Conservation (phyloP, 2,113 vertebrate genomes). For the Petrocephalus microphthalmus region DNA sequence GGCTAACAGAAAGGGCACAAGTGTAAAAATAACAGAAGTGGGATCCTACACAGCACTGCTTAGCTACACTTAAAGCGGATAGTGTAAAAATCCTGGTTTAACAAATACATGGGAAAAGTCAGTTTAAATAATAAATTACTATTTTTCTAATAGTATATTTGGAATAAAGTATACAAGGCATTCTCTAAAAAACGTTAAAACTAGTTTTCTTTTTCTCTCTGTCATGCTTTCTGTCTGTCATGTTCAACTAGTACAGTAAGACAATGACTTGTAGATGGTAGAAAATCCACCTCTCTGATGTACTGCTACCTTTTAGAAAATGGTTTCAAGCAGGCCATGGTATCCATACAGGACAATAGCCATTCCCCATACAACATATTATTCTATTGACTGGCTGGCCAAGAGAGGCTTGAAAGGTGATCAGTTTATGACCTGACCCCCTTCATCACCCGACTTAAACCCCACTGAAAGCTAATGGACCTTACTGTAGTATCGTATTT, state of each 20-base stretch:
- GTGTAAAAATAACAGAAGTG: neutral
- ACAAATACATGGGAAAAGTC: neutral
- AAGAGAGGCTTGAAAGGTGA: neutral
- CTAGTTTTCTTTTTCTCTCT: neutral
- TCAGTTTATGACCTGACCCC: neutral
- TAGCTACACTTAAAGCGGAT: neutral
- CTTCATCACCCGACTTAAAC: neutral
- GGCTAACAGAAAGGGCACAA: neutral
- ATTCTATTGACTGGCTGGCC: neutral
- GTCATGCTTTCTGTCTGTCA: no score
- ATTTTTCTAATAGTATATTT: no score
- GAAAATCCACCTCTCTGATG: no score
- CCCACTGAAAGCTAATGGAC: neutral
- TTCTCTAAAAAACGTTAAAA: neutral
- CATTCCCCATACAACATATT: neutral
- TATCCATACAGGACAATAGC: neutral
- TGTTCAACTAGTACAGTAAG: neutral
- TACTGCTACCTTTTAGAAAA: no score
- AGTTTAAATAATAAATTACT: neutral
- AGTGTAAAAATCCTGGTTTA: neutral
- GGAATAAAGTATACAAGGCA: neutral
- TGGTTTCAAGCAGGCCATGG: neutral
- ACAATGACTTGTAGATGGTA: no score
- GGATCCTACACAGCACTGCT: neutral
- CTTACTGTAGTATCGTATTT: neutral